Evolutionary conservation across 2,888 invertebrate genomes (phyloP).

Genomic region (Zygogramma bicolorata): DNA sequence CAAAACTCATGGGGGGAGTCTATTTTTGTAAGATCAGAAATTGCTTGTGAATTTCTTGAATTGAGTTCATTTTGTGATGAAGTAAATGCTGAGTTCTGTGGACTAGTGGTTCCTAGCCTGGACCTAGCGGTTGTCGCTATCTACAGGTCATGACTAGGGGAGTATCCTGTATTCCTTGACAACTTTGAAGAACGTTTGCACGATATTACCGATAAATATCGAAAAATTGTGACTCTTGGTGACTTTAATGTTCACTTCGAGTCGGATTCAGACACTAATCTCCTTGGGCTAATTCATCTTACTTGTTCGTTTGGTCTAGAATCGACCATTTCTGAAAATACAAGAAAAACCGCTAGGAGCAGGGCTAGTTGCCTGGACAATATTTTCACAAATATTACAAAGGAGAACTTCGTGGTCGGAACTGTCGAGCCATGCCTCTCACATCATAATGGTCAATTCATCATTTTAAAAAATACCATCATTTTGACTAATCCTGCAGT

Average conservation of each 20-base stretch:
- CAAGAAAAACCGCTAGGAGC: neutral
- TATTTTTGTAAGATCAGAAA: neutral
- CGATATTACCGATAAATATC: too few relatives aligned
- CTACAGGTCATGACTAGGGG: too few relatives aligned
- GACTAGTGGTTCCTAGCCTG: neutral
- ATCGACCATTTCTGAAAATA: neutral
- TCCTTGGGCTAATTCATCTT: neutral
- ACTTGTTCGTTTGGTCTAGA: conserved; percentile 8
- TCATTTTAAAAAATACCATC: too few relatives aligned
- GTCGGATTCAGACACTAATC: too few relatives aligned
- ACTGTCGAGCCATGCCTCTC: neutral
- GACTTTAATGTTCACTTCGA: too few relatives aligned
- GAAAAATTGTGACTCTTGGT: too few relatives aligned
- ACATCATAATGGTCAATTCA: too few relatives aligned
- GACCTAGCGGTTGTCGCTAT: conserved; percentile 6
- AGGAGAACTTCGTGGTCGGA: neutral
- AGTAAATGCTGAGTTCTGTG: neutral
- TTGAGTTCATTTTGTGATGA: conserved; percentile 7
- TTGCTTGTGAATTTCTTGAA: neutral
- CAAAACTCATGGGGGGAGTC: conserved; percentile 6
- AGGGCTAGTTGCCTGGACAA: neutral
- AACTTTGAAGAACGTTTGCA: too few relatives aligned
- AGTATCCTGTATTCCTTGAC: too few relatives aligned
- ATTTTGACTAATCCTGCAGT: too few relatives aligned
- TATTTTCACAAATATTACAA: neutral